Evolutionary conservation across 2,113 vertebrate species (phyloP).

Genomic region (pig (Sus scrofa)): DNA sequence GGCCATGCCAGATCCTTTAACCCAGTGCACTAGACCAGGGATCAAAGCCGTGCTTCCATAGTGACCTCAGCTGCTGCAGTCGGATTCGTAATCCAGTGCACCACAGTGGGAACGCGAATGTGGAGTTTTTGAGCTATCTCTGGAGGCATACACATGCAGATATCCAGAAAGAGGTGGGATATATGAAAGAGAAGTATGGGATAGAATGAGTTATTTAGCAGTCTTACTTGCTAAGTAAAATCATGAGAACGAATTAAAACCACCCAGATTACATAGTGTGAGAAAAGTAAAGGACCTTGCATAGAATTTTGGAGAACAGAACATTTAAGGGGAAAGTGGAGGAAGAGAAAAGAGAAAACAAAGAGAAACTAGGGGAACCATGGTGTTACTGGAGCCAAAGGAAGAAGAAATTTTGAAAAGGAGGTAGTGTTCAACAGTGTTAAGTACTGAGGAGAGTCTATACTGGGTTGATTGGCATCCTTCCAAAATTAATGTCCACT

Average conservation of each 20-base stretch:
- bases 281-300: not conserved
- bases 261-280: not conserved
- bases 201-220: slow-evolving; percentile 23
- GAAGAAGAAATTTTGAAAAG: slow-evolving; percentile 30
- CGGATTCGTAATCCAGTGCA: no score
- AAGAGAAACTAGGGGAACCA: not conserved
- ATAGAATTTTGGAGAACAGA: not conserved
- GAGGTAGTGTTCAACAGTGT: not conserved
- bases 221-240: slow-evolving; percentile 3
- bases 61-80: no score
- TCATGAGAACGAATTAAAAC: slow-evolving; percentile 27
- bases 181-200: not conserved
- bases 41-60: no score
- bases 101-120: not conserved
- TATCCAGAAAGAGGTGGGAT: slow-evolving; percentile 11
- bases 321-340: not conserved
- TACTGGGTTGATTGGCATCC: not conserved
- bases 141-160: not conserved
- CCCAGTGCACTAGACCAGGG: no score
- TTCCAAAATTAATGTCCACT: not conserved
- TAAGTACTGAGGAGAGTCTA: not conserved
- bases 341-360: not conserved
- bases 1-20: no score
- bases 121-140: not conserved
- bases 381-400: not conserved